phyloP scores from a whole-genome alignment of 2,113 vertebrate species.

The Mus musculus region GRCm39 chr12:3655001-3655500 shows the following conservation, averaged over 20 bases:
- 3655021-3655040: not conserved
- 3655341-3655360: constrained; percentile 17
- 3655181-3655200: constrained; percentile 1
- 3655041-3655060: not conserved
- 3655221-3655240: constrained; percentile 31
- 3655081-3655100: not conserved
- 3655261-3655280: not conserved
- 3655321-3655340: constrained; percentile 9
- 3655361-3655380: constrained; percentile 12
- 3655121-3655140: constrained; percentile 30
- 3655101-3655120: constrained; percentile 31
- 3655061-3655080: not conserved
- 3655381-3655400: not conserved
- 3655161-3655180: constrained; percentile 55
- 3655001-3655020: not conserved
- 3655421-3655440: constrained; percentile 16
- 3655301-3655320: not conserved
- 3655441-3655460: constrained; percentile 49
- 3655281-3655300: too few species aligned
- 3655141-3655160: constrained; percentile 38
- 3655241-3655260: not conserved
- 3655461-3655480: constrained; percentile 15
- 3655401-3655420: constrained; percentile 43
- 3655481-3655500: not conserved
- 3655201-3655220: constrained; percentile 5